phyloP scores from a whole-genome alignment of 2,888 invertebrate genomes.

The Hypercompe scribonia region DNA sequence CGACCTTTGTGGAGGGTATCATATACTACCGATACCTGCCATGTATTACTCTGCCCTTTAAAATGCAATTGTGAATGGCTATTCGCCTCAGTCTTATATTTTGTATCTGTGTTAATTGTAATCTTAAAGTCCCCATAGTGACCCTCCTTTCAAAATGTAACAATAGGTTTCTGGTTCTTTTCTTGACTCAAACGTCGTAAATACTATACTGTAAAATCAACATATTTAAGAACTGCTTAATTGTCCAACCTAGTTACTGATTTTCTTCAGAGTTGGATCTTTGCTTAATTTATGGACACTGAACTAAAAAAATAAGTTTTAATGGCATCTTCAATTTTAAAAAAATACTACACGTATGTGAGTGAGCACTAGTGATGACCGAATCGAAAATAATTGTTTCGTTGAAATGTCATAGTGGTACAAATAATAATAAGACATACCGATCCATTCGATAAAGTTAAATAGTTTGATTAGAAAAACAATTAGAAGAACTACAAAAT shows the following conservation, averaged over 20 bases:
- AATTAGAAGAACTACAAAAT: not conserved
- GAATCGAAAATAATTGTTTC: not conserved
- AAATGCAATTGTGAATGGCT: not conserved
- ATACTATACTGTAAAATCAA: not conserved
- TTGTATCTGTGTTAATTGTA: not conserved
- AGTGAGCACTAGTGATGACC: not conserved
- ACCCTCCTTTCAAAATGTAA: not conserved
- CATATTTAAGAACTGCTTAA: not conserved
- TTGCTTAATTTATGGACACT: not conserved
- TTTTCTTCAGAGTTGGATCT: not conserved
- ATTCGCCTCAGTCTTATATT: no score
- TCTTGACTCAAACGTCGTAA: not conserved
- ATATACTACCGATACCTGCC: not conserved
- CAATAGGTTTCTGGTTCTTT: not conserved
- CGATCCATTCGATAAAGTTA: not conserved
- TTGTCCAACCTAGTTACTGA: not conserved
- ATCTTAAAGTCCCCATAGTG: not conserved
- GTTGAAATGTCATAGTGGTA: not conserved
- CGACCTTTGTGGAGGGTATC: not conserved
- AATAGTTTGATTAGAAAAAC: not conserved
- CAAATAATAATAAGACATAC: not conserved
- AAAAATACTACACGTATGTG: not conserved
- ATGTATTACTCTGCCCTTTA: not conserved
- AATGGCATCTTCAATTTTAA: not conserved
- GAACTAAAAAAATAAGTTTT: not conserved